Evolutionary conservation across 2,888 invertebrate species (phyloP).

Genomic region (Tipula unca): DNA sequence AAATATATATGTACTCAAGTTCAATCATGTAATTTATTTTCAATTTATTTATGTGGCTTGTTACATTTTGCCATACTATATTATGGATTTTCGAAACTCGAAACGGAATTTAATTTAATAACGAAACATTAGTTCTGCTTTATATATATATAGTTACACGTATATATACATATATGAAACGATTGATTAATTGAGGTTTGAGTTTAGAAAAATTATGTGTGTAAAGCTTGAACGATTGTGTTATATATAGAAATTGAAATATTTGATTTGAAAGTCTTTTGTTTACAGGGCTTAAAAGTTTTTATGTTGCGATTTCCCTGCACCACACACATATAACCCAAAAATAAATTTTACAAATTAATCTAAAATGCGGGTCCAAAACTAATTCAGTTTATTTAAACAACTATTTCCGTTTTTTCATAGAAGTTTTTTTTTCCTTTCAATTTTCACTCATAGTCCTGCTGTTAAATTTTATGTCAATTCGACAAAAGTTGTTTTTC

Average conservation of each 20-base stretch:
- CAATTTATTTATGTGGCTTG: constrained; percentile 14
- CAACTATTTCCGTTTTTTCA: neutral
- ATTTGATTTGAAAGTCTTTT: too few relatives aligned
- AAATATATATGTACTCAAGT: neutral
- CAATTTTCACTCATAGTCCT: neutral
- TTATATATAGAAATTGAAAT: neutral
- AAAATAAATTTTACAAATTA: neutral
- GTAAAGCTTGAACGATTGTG: neutral
- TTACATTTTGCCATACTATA: neutral
- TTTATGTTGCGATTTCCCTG: too few relatives aligned
- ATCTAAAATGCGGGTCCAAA: too few relatives aligned
- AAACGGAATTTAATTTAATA: neutral
- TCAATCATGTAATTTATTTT: constrained; percentile 8
- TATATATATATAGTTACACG: neutral
- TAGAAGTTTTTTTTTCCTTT: neutral
- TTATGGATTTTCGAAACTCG: neutral
- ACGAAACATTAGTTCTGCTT: neutral
- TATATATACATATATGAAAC: neutral
- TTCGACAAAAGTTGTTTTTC: neutral
- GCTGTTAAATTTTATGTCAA: neutral
- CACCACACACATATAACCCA: too few relatives aligned
- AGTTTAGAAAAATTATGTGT: neutral
- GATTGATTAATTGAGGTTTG: neutral
- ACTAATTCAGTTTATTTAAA: too few relatives aligned
- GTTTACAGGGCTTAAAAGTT: too few relatives aligned